A percentile compares a stretch with the other conserved stretches of the same genome.
These are phyloP conservation scores for Philopedon plagiatum DNA, from an alignment of 2,888 invertebrate genomes.

Conservation along the genomic window DNA sequence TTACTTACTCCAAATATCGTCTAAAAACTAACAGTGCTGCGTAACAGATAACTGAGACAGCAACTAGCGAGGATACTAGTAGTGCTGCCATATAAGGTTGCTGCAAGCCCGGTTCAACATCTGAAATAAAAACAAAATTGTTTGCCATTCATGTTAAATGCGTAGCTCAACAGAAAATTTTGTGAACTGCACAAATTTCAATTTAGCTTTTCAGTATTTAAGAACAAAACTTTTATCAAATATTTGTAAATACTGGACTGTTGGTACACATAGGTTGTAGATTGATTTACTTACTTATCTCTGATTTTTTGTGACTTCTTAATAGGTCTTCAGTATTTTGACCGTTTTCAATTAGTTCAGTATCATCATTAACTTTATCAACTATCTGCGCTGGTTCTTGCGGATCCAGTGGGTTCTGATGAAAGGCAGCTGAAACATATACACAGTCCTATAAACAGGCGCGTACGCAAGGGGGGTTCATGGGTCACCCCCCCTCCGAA, in stretches of 20 bases:
- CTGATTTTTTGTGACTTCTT: constrained; percentile 26
- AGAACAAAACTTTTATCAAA: too few species aligned
- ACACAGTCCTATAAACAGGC: too few species aligned
- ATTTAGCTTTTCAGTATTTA: too few species aligned
- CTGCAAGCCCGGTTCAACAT: background rate
- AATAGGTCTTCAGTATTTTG: constrained; percentile 51
- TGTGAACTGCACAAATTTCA: too few species aligned
- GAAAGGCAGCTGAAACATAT: background rate
- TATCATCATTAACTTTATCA: constrained; percentile 39
- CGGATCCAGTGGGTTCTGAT: constrained; percentile 38
- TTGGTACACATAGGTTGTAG: too few species aligned
- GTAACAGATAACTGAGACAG: constrained; percentile 65
- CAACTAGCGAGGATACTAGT: constrained; percentile 61
- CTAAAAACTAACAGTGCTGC: constrained; percentile 67
- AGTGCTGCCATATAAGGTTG: constrained; percentile 58
- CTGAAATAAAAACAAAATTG: background rate
- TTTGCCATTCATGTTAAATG: background rate
- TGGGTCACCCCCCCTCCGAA: too few species aligned
- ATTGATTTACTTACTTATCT: background rate
- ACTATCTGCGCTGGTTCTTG: constrained; percentile 22
- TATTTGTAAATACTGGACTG: too few species aligned
- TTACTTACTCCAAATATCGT: constrained; percentile 68
- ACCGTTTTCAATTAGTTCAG: constrained; percentile 50
- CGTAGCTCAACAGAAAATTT: too few species aligned
- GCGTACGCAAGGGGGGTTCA: too few species aligned